These are phyloP conservation scores for Bellardia bayeri DNA, from an alignment of 2,888 invertebrate species.

Conservation along the genomic window DNA sequence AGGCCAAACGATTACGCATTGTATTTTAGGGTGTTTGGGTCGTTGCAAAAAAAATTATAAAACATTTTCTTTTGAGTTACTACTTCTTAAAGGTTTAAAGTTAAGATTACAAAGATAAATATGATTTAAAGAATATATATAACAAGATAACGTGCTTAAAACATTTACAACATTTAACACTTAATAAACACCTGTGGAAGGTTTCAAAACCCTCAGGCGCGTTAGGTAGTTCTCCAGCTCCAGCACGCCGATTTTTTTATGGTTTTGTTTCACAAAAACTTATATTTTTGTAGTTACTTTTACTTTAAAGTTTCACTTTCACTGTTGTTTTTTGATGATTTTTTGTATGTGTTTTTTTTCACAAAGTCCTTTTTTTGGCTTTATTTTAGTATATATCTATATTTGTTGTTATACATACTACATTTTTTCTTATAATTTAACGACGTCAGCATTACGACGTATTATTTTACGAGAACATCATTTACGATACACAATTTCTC, in stretches of 20 bases:
- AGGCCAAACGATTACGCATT: conserved; percentile 84
- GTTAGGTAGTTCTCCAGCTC: conserved; percentile 80
- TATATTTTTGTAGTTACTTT: neutral
- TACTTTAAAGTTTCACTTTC: neutral
- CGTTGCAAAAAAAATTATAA: conserved; percentile 9
- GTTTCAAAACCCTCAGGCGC: conserved; percentile 80
- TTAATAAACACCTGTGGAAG: conserved; percentile 83
- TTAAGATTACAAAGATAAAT: neutral
- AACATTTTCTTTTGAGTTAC: conserved; percentile 12
- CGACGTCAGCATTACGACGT: conserved; percentile 71
- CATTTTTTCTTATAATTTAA: conserved; percentile 44
- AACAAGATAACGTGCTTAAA: conserved; percentile 29
- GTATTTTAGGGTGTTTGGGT: conserved; percentile 71
- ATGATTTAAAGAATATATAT: neutral
- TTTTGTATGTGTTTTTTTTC: neutral
- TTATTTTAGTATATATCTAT: conserved; percentile 25
- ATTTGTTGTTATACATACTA: conserved; percentile 50
- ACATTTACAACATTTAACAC: conserved; percentile 62
- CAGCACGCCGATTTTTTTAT: conserved; percentile 79
- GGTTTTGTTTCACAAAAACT: neutral
- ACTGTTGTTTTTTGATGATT: neutral
- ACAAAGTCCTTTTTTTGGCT: conserved; percentile 33
- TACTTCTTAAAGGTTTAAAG: neutral
- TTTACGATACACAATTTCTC: conserved; percentile 22
- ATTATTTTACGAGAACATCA: conserved; percentile 46